Evolutionary conservation across 2,888 invertebrate species (phyloP).

Genomic region (Drosophila buzzatii): DNA sequence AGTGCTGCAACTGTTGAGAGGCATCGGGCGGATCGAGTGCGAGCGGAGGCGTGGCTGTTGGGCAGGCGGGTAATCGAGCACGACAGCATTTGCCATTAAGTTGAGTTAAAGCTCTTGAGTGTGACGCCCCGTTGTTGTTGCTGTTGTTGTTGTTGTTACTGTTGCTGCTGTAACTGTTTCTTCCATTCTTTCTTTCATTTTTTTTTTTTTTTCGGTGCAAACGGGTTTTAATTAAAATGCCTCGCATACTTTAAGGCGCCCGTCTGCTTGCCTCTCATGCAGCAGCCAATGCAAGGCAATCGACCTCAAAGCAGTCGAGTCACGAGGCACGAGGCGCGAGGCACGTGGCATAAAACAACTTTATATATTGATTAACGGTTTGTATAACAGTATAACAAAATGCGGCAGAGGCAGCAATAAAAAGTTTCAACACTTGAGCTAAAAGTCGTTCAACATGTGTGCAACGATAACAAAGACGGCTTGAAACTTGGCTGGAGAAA

Average conservation of each 20-base stretch:
- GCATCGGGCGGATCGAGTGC: slow-evolving; percentile 5
- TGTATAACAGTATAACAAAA: slow-evolving; percentile 13
- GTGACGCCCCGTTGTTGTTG: slow-evolving; percentile 21
- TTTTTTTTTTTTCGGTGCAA: slow-evolving; percentile 14
- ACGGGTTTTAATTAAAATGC: slow-evolving; percentile 73
- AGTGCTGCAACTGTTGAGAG: slow-evolving; percentile 48
- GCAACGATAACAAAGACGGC: slow-evolving; percentile 15
- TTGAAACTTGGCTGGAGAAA: slow-evolving; percentile 18
- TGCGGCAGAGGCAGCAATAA: slow-evolving; percentile 2
- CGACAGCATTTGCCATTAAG: slow-evolving; percentile 75
- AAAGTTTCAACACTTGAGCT: slow-evolving; percentile 26
- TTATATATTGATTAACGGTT: slow-evolving; percentile 49
- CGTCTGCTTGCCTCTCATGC: slow-evolving; percentile 19
- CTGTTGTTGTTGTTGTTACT: neutral
- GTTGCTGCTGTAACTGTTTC: slow-evolving; percentile 8
- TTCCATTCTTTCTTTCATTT: neutral
- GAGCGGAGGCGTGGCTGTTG: neutral
- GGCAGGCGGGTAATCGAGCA: slow-evolving; percentile 66
- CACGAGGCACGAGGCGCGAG: slow-evolving; percentile 14
- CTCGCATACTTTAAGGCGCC: slow-evolving; percentile 67
- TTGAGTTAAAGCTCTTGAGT: slow-evolving; percentile 64
- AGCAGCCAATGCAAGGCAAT: slow-evolving; percentile 37
- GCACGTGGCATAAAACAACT: slow-evolving; percentile 18
- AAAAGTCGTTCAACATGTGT: slow-evolving; percentile 9
- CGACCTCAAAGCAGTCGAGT: slow-evolving; percentile 40